Evolutionary conservation across 2,888 invertebrate species (phyloP), one percentile per base, ranked within the genome.

Genomic region (Gandaritis pyraliata): DNA sequence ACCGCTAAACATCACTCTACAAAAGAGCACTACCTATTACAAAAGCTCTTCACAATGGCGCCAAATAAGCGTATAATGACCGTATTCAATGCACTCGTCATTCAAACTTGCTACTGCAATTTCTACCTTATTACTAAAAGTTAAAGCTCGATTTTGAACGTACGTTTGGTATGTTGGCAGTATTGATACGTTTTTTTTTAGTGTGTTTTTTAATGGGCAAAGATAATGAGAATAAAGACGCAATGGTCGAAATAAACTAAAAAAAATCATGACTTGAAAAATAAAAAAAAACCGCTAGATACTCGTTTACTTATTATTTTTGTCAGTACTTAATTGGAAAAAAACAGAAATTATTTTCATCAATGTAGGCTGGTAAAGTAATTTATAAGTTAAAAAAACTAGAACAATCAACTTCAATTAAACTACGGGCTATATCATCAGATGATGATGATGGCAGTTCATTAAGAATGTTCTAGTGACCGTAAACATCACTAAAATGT

Each of bases 1-100:
- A 80, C 89, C 83, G 78, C 85, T 84, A 87, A 86, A 87, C 80
- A 81, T 82, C 81, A 79, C 65, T 72, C 71, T 71, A 87, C 87
- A 88, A 87, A 75, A 78, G 82, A 75, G 75, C 77, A 77, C 74
- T 70, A 66, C 61, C 72, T 75, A n/a, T 72, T 72, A 82, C 81
- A 86, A 86, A 81, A 76, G 75, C 55, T 36, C 65, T 66, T 57
- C 64, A 86, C 86, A 86, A 90, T 83, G 81, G 80, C 78, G 70
- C 80, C 88, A 90, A 90, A 90, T 87, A 90, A 87, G 80, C 89
- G 85, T 89, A 75, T 90, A 90, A 90, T 90, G 85, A 88, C 81
- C 81, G 70, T 66, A 88, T 89, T 88, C 83, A 87, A 79, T 76
- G 82, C 78, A 83, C 83, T 85, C 52, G 23, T 29, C 33, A 36